Percentiles rank a stretch among this genome's conserved stretches.
These are phyloP conservation scores for Mastomys natalensis DNA, from an alignment of 2,113 vertebrate genomes.

Conservation along the genomic window DNA sequence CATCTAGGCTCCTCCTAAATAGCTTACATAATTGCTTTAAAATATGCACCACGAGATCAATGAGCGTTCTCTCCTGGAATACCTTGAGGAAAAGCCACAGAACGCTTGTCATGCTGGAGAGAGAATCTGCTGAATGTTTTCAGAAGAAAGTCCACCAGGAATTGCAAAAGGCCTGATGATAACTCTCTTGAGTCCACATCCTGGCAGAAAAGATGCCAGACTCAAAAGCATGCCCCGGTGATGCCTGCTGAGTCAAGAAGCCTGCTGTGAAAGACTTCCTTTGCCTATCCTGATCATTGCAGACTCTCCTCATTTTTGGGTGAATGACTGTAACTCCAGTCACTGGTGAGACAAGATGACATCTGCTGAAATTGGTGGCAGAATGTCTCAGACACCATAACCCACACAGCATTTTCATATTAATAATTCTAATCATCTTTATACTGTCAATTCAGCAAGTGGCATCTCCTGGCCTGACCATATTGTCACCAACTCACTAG, in stretches of 20 bases:
- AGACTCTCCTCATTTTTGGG: conserved; percentile 62
- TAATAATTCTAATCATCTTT: conserved; percentile 70
- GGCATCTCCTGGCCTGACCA: neutral
- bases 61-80: neutral
- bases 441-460: conserved; percentile 57
- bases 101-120: neutral
- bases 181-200: neutral
- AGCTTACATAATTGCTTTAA: conserved; percentile 77
- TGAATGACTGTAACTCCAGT: conserved; percentile 49
- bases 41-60: conserved; percentile 72
- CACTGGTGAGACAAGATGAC: conserved; percentile 68
- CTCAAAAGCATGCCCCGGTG: neutral
- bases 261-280: conserved; percentile 30
- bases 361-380: conserved; percentile 58
- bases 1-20: conserved; percentile 70
- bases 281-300: conserved; percentile 44
- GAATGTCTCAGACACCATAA: conserved; percentile 58
- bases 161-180: conserved; percentile 54
- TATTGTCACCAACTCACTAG: conserved; percentile 37
- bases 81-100: conserved; percentile 40
- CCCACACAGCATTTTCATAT: conserved; percentile 1
- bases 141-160: conserved; percentile 59
- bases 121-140: neutral
- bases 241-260: conserved; percentile 58
- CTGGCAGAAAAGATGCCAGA: neutral